A percentile compares a stretch with the other conserved stretches of the same genome.
Conservation (phyloP, 2,797 vertebrate species). For the Echiichthys vipera region DNA sequence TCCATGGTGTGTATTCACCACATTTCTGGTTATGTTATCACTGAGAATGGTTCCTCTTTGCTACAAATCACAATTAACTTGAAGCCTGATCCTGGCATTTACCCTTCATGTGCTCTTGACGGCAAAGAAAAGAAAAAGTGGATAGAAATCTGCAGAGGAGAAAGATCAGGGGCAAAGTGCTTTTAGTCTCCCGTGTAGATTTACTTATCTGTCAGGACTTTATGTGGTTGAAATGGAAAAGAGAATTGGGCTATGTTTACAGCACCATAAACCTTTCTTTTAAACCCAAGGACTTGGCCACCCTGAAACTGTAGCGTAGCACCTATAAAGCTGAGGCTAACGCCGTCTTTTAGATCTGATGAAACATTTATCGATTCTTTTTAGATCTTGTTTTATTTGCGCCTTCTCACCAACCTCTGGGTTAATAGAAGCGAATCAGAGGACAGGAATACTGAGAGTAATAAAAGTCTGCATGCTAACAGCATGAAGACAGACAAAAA, state of each 20-base stretch:
- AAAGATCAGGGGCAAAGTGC: slow-evolving; percentile 59
- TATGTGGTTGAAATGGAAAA: slow-evolving; percentile 87
- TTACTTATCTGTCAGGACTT: slow-evolving; percentile 85
- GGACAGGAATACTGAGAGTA: slow-evolving; percentile 38
- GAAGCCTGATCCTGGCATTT: slow-evolving; percentile 34
- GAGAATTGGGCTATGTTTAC: slow-evolving; percentile 87
- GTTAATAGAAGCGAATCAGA: slow-evolving; percentile 69
- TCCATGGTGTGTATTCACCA: slow-evolving; percentile 11
- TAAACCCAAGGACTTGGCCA: slow-evolving; percentile 86
- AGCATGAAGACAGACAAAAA: background rate
- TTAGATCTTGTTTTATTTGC: slow-evolving; percentile 83
- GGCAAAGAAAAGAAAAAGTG: slow-evolving; percentile 26
- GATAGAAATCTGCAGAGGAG: slow-evolving; percentile 46
- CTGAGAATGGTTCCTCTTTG: slow-evolving; percentile 22
- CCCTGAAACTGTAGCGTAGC: slow-evolving; percentile 77
- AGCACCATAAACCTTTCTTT: slow-evolving; percentile 86
- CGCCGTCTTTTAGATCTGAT: slow-evolving; percentile 83
- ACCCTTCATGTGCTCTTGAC: slow-evolving; percentile 52
- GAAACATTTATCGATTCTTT: slow-evolving; percentile 85
- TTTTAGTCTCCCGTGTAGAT: slow-evolving; percentile 74
- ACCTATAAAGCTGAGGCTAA: slow-evolving; percentile 78
- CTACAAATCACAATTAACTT: slow-evolving; percentile 10
- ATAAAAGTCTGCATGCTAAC: slow-evolving; percentile 38
- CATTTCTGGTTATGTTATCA: background rate
- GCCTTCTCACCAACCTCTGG: slow-evolving; percentile 57